Evolutionary conservation across 2,797 vertebrate species (phyloP).

Genomic region (Peromyscus aztecus): DNA sequence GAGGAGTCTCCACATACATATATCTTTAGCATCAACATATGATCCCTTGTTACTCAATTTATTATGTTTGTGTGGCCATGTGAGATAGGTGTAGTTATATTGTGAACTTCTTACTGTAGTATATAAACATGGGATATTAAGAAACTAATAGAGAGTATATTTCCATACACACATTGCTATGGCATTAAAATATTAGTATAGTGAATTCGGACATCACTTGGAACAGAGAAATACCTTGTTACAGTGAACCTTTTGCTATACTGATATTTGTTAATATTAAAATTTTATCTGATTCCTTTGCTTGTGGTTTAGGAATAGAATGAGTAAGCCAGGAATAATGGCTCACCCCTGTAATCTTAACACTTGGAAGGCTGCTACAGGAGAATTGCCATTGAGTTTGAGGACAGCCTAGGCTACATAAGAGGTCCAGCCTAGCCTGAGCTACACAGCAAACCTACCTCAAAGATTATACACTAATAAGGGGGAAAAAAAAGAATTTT

Average conservation of each 20-base stretch:
- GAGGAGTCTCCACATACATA: not conserved
- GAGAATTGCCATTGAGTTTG: not conserved
- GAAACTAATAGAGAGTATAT: conserved; percentile 18
- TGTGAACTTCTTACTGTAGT: conserved; percentile 57
- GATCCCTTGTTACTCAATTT: conserved; percentile 13
- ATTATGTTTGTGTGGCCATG: conserved; percentile 5
- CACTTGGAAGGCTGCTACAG: not conserved
- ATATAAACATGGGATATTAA: conserved; percentile 6
- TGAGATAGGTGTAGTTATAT: not conserved
- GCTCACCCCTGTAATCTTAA: not conserved
- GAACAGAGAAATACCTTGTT: conserved; percentile 39
- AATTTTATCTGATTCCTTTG: conserved; percentile 36
- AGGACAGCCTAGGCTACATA: not conserved
- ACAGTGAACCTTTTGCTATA: conserved; percentile 2
- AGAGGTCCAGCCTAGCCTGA: not conserved
- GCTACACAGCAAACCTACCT: not conserved
- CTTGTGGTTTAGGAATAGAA: conserved; percentile 43
- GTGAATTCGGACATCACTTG: conserved; percentile 11
- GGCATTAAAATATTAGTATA: not conserved
- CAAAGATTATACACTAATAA: not conserved
- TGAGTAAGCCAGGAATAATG: not conserved
- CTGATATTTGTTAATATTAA: conserved; percentile 35
- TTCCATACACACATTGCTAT: conserved; percentile 4
- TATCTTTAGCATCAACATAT: conserved; percentile 34
- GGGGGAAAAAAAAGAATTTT: not conserved